Percentiles rank a stretch among this genome's conserved stretches.
phyloP scores from a whole-genome alignment of 1,140 invertebrate genomes.

The Pseudomyrmex pallidus region DNA sequence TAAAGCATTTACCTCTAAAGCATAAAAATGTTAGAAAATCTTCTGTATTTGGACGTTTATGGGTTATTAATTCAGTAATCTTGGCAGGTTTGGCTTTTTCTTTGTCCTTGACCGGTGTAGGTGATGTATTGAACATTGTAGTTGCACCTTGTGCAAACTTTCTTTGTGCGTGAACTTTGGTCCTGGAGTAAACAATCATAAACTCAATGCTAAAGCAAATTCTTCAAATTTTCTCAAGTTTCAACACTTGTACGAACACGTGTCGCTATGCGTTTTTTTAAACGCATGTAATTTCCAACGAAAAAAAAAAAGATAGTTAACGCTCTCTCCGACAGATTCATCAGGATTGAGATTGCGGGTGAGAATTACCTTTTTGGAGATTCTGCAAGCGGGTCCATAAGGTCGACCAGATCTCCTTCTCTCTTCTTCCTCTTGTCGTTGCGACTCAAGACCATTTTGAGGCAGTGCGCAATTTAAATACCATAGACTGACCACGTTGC shows the following conservation, averaged over 20 bases:
- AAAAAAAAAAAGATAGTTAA: background rate
- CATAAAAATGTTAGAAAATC: constrained; percentile 96
- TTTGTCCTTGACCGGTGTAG: constrained; percentile 87
- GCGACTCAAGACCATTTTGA: constrained; percentile 83
- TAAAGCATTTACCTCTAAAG: constrained; percentile 89
- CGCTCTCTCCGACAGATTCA: background rate
- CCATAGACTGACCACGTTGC: background rate
- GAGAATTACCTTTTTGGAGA: constrained; percentile 85
- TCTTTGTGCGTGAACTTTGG: constrained; percentile 94
- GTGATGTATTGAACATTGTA: constrained; percentile 78
- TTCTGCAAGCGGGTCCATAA: constrained; percentile 83
- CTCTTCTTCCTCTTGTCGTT: constrained; percentile 84
- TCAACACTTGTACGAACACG: background rate
- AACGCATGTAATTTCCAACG: background rate
- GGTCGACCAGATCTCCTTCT: constrained; percentile 83
- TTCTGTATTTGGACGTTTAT: constrained; percentile 93
- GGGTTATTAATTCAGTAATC: constrained; percentile 87
- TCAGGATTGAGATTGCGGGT: background rate
- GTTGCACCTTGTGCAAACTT: constrained; percentile 95
- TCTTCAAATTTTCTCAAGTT: background rate
- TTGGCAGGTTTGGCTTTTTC: constrained; percentile 84
- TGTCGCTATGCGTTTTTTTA: background rate
- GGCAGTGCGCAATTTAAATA: background rate
- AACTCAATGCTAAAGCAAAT: background rate
- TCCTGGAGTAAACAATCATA: constrained; percentile 84